Percentiles rank a stretch among this genome's conserved stretches.
Conservation (phyloP, 2,113 vertebrate species). For the Etheostoma cragini region DNA sequence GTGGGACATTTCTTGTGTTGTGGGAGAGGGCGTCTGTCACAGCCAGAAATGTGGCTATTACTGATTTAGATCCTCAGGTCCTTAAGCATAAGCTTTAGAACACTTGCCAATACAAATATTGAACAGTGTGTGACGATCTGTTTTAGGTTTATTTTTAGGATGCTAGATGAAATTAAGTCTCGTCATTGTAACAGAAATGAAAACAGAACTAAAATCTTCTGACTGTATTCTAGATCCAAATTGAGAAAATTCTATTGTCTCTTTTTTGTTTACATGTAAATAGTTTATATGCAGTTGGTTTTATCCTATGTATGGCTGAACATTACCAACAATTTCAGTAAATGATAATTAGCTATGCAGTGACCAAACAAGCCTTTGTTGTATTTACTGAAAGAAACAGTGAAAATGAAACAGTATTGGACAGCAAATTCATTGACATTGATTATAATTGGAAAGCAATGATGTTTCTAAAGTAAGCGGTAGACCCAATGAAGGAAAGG, state of each 20-base stretch:
- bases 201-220: constrained; percentile 19
- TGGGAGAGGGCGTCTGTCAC: constrained; percentile 60
- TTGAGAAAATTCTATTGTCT: no score
- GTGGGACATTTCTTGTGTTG: constrained; percentile 67
- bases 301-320: background rate
- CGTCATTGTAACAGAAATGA: constrained; percentile 16
- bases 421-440: no score
- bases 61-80: constrained; percentile 66
- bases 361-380: background rate
- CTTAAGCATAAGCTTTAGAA: constrained; percentile 65
- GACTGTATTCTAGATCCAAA: background rate
- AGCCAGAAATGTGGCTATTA: constrained; percentile 64
- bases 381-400: background rate
- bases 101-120: constrained; percentile 68
- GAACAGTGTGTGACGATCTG: constrained; percentile 39
- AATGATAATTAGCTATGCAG: background rate
- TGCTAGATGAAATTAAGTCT: background rate
- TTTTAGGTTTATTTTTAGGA: constrained; percentile 63
- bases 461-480: no score
- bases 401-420: no score
- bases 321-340: background rate
- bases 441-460: no score
- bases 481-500: background rate
- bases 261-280: background rate
- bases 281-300: background rate